Evolutionary conservation across 2,797 vertebrate species (phyloP).

Genomic region (Gobio occitaniae): DNA sequence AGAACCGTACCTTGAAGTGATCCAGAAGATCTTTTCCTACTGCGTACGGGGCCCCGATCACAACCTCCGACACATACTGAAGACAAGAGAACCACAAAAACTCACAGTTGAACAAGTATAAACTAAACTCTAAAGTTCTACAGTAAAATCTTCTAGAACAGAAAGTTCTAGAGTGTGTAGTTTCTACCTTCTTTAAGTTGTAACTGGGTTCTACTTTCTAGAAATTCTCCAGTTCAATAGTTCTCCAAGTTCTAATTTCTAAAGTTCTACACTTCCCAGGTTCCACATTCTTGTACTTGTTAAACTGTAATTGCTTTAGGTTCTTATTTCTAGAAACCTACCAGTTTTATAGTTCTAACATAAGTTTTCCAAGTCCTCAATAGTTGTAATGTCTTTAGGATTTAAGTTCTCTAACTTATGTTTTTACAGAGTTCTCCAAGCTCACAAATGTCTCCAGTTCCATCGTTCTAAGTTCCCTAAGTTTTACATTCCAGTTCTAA

Average conservation of each 20-base stretch:
- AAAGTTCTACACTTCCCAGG: background rate
- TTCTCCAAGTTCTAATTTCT: no score
- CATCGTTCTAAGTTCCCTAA: background rate
- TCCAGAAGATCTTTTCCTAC: conserved; percentile 92
- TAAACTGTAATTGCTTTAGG: background rate
- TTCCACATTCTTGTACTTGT: background rate
- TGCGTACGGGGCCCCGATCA: conserved; percentile 93
- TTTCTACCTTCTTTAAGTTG: background rate
- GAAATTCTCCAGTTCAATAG: background rate
- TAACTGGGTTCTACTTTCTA: background rate
- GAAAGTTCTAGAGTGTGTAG: background rate
- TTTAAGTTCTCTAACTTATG: background rate
- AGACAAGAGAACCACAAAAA: conserved; percentile 21
- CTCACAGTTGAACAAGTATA: background rate
- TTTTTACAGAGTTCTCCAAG: background rate
- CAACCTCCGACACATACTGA: conserved; percentile 96
- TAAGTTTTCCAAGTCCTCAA: background rate
- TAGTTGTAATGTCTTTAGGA: background rate
- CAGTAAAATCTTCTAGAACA: background rate
- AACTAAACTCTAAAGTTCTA: background rate
- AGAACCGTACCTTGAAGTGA: conserved; percentile 90
- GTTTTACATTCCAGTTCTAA: background rate
- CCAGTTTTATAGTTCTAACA: background rate
- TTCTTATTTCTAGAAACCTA: background rate
- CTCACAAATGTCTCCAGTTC: background rate